A percentile compares a stretch with the other conserved stretches of the same genome.
Conservation (phyloP, 2,888 invertebrate species). For the Harmothoe impar region DNA sequence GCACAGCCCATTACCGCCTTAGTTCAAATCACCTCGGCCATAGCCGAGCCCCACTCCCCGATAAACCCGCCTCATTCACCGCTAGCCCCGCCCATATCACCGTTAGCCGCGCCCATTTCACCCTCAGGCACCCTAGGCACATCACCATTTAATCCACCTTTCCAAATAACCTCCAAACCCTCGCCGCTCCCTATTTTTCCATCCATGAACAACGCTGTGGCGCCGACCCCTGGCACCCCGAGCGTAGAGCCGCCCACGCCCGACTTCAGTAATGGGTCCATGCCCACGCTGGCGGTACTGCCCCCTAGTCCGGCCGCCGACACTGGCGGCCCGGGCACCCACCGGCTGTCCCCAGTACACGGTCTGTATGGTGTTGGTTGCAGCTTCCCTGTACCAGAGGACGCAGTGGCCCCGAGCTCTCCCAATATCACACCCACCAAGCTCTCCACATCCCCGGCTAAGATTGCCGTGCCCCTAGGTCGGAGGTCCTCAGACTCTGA, state of each 20-base stretch:
- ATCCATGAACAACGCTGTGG: not conserved
- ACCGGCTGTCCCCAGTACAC: constrained; percentile 71
- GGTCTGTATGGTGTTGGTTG: constrained; percentile 73
- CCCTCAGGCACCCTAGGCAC: not conserved
- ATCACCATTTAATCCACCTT: not conserved
- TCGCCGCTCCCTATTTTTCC: not conserved
- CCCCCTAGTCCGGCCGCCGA: constrained; percentile 66
- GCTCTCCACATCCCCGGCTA: constrained; percentile 86
- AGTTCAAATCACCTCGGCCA: not conserved
- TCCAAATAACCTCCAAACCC: too few species aligned
- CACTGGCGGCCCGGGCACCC: not conserved
- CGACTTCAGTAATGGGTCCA: too few species aligned
- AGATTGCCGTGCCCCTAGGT: constrained; percentile 84
- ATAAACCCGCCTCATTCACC: not conserved
- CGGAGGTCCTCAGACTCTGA: constrained; percentile 96
- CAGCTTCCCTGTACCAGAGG: constrained; percentile 82
- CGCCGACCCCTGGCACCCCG: not conserved
- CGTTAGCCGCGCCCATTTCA: not conserved
- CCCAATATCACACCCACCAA: constrained; percentile 75
- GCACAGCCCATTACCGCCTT: not conserved
- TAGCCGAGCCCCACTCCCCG: not conserved
- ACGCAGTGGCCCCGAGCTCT: constrained; percentile 73
- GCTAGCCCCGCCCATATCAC: constrained; percentile 10
- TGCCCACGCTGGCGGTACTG: not conserved
- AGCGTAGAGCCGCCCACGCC: not conserved